Base-by-base conservation (phyloP, 2,797 vertebrate genomes). In the Pantherophis vulpinus region DNA sequence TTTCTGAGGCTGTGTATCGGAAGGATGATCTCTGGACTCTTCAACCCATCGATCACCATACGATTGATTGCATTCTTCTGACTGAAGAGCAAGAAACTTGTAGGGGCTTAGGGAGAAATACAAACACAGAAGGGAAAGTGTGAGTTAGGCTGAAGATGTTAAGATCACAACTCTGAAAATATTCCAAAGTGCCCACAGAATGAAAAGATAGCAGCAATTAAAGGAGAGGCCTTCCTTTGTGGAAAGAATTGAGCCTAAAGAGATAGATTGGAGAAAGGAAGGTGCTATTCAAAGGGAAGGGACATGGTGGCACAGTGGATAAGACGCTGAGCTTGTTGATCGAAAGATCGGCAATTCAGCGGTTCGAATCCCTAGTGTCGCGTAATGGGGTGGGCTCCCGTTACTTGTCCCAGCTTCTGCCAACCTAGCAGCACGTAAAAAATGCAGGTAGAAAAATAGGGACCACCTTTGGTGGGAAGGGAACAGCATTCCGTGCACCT, bases 21-120 rank as follows among this genome's bases (percentile, higher is more conserved):
- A 51, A 99, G 98, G 93, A 99, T 99, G 97, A 99, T 99, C 95
- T 99, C 99, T 0, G 99, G 99, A 29, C 99, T 99, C 98, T 99
- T 99, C 95, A 99, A 99, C 97, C 99, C 99, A 32, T 99, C 99
- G 1, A 99, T 98, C 95, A 99, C 99, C 99, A 99, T 99, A 20
- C 99, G 98, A 95, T 99, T 99, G 66, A 99, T 99, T 2, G 99
- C 99, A 0, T 98, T 98, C 96, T 99, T 99, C 97, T 99, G 99
- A 94, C 99, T 99, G 98, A 99, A 99, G 93, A 99, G 97, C 96
- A 99, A 98, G 97, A 99, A 99, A 12, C 98, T 99, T 0, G 98
- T 99, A 4, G 99, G 99, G 61, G 99, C 99, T 99, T 98, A 91
- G 32, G 56, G 63, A 94, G 61, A 90, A 87, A 93, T 47, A 92